Evolutionary conservation across 2,797 vertebrate species (phyloP).

Genomic region (Monodelphis domestica): DNA sequence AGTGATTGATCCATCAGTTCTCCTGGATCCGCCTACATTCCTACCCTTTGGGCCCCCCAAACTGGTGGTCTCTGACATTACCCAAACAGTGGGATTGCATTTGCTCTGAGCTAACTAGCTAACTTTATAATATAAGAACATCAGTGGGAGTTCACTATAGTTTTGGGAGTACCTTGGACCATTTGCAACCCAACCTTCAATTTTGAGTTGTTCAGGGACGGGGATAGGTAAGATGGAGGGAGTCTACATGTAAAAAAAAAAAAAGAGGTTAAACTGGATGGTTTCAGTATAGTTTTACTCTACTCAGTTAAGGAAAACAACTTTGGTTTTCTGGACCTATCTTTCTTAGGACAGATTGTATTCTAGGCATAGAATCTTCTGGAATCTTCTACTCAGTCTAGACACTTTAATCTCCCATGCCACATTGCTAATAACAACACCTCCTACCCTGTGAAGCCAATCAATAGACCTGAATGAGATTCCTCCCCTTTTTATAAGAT

Average conservation of each 20-base stretch:
- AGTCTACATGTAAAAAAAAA: neutral
- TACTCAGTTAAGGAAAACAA: neutral
- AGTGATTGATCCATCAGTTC: too few relatives aligned
- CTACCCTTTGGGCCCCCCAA: neutral
- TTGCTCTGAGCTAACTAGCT: neutral
- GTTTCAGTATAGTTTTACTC: neutral
- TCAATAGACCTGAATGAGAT: neutral
- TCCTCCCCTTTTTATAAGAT: neutral
- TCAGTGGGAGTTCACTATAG: neutral
- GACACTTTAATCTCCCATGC: neutral
- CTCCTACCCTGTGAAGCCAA: neutral
- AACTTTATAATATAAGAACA: neutral
- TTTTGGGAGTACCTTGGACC: neutral
- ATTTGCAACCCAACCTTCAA: neutral
- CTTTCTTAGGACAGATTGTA: neutral
- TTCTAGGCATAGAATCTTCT: neutral
- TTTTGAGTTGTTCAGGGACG: neutral
- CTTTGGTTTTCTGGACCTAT: neutral
- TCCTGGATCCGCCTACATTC: too few relatives aligned
- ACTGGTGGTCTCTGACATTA: too few relatives aligned
- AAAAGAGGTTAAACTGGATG: neutral
- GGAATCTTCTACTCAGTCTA: neutral
- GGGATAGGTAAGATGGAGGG: neutral
- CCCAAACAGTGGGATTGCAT: neutral
- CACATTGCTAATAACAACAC: neutral